Evolutionary conservation across 2,888 invertebrate genomes (phyloP).

Genomic region (Trichopoda pennipes): DNA sequence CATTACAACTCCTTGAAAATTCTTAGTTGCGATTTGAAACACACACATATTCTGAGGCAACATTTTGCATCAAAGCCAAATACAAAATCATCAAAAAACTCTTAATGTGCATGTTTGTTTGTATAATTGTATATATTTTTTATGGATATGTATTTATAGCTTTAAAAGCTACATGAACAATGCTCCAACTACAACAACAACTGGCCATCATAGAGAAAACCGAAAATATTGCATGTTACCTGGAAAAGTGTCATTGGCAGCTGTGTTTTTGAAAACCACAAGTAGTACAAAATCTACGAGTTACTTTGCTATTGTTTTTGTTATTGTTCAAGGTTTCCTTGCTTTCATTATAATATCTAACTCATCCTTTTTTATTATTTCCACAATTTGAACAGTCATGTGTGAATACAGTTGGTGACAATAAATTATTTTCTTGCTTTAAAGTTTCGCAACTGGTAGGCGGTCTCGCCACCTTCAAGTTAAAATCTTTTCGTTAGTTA

Average conservation of each 20-base stretch:
- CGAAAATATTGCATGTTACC: constrained; percentile 78
- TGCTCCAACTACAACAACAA: constrained; percentile 2
- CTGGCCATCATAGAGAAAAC: constrained; percentile 64
- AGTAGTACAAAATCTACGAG: constrained; percentile 65
- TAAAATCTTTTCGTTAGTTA: too few relatives aligned
- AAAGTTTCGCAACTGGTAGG: too few relatives aligned
- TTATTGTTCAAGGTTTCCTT: constrained; percentile 37
- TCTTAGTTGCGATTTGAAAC: constrained; percentile 34
- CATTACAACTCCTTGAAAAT: constrained; percentile 2
- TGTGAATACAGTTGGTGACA: constrained; percentile 35
- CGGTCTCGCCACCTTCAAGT: too few relatives aligned
- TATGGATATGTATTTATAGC: constrained; percentile 1
- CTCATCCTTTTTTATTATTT: constrained; percentile 42
- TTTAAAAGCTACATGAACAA: constrained; percentile 25
- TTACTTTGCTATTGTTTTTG: constrained; percentile 52
- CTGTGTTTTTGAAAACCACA: constrained; percentile 69
- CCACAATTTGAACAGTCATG: constrained; percentile 19
- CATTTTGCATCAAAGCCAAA: constrained; percentile 46
- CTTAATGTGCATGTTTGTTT: constrained; percentile 13
- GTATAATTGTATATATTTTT: too few relatives aligned
- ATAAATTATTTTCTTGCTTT: too few relatives aligned
- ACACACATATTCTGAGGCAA: constrained; percentile 30
- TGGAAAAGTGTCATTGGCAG: constrained; percentile 79
- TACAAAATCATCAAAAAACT: constrained; percentile 49
- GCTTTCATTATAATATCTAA: constrained; percentile 59